Evolutionary conservation across 2,797 vertebrate species (phyloP).

Genomic region (Sebastes iracundus): DNA sequence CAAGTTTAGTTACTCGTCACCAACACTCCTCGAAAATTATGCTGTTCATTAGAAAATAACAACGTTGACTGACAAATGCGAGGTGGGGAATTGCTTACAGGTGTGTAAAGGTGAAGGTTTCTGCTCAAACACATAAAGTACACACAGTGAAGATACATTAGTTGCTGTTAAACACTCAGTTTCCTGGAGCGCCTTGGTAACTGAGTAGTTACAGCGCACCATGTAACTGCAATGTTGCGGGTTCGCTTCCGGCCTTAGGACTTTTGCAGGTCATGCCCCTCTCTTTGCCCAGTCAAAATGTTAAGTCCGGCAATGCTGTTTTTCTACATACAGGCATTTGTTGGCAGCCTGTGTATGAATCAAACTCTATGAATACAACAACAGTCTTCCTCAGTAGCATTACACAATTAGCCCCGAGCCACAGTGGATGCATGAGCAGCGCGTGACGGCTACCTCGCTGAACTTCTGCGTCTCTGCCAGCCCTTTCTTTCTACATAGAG

Average conservation of each 20-base stretch:
- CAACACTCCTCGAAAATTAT: slow-evolving; percentile 19
- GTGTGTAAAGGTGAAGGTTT: not conserved
- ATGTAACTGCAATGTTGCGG: not conserved
- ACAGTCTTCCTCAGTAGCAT: not conserved
- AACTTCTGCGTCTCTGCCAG: no score
- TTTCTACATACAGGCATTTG: not conserved
- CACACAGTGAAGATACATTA: not conserved
- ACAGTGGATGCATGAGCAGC: no score
- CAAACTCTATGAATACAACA: not conserved
- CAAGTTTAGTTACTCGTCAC: slow-evolving; percentile 1
- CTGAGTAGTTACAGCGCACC: not conserved
- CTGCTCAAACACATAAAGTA: not conserved
- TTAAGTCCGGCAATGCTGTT: not conserved
- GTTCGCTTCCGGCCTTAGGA: no score
- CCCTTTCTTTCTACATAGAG: no score
- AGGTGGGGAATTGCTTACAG: not conserved
- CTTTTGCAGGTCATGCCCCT: no score
- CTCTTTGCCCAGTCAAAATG: no score
- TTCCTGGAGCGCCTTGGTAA: not conserved
- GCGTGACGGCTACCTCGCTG: no score
- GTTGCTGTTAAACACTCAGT: not conserved
- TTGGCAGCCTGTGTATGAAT: not conserved
- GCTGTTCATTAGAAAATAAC: slow-evolving; percentile 45
- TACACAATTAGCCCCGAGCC: not conserved
- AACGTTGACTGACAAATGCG: slow-evolving; percentile 27